phyloP scores from a whole-genome alignment of 2,113 vertebrate genomes.

The Paraplagusia blochii region DNA sequence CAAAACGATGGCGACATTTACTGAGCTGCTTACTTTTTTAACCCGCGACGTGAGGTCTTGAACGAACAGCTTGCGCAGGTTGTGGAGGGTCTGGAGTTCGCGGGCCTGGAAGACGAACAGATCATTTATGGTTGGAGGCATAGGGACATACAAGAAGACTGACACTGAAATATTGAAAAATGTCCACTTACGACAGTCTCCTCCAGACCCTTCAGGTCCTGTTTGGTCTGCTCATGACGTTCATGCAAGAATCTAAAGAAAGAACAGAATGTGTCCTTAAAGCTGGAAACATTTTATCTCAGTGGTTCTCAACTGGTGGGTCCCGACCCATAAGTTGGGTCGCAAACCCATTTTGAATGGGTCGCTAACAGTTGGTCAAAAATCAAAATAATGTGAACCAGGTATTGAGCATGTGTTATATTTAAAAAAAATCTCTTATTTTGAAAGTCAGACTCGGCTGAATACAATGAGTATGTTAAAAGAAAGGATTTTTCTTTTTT shows the following conservation, averaged over 20 bases:
- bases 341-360: too few species aligned
- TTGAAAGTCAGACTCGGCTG: too few species aligned
- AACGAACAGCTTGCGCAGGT: conserved; percentile 95
- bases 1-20: background rate
- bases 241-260: conserved; percentile 86
- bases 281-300: too few species aligned
- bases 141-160: background rate
- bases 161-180: background rate
- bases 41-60: conserved; percentile 94
- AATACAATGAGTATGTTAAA: too few species aligned
- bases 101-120: conserved; percentile 75
- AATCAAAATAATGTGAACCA: too few species aligned
- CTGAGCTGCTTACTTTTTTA: conserved; percentile 81
- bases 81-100: conserved; percentile 95
- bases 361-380: too few species aligned
- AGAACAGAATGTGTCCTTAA: conserved; percentile 10
- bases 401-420: too few species aligned
- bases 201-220: conserved; percentile 91
- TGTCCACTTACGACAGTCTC: conserved; percentile 88
- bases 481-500: too few species aligned
- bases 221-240: conserved; percentile 89
- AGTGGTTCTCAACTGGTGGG: too few species aligned
- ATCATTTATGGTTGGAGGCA: background rate
- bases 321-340: too few species aligned
- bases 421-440: background rate